Evolutionary conservation across 2,888 invertebrate species (phyloP).

Genomic region (Chrysina gloriosa): DNA sequence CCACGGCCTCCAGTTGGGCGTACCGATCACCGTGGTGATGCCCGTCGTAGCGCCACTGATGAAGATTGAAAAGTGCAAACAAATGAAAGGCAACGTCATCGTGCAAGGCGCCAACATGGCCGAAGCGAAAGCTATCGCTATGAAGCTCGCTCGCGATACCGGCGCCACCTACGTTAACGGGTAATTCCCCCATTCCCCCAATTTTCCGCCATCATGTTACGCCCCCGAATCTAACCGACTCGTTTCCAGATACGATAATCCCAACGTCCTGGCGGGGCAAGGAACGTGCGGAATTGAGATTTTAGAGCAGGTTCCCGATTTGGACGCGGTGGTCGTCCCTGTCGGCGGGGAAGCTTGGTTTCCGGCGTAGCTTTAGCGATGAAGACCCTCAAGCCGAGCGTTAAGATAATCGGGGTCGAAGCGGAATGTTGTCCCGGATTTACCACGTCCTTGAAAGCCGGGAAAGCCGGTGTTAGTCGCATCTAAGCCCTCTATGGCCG

Average conservation of each 20-base stretch:
- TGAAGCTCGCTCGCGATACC: constrained; percentile 76
- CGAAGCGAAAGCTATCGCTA: constrained; percentile 78
- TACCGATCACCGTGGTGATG: constrained; percentile 66
- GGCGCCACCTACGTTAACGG: constrained; percentile 86
- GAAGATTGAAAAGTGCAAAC: constrained; percentile 74
- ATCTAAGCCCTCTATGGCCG: constrained; percentile 82
- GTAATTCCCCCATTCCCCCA: constrained; percentile 62
- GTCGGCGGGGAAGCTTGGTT: constrained; percentile 90
- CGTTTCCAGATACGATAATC: constrained; percentile 78
- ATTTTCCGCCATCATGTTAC: neutral
- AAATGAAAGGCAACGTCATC: constrained; percentile 74
- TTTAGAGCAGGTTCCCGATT: constrained; percentile 83
- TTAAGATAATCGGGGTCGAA: constrained; percentile 91
- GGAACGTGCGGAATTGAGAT: constrained; percentile 92
- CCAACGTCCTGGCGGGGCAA: constrained; percentile 90
- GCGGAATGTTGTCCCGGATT: constrained; percentile 92
- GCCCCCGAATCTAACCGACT: neutral
- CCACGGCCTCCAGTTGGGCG: constrained; percentile 63
- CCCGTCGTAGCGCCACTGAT: constrained; percentile 68
- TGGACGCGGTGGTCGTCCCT: constrained; percentile 88
- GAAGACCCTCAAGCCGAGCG: constrained; percentile 83
- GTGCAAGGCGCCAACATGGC: constrained; percentile 72
- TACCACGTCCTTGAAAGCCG: constrained; percentile 75
- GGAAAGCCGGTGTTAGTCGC: constrained; percentile 73
- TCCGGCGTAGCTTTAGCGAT: constrained; percentile 88